phyloP scores from a whole-genome alignment of 2,797 vertebrate genomes.

The Tragelaphus oryx region DNA sequence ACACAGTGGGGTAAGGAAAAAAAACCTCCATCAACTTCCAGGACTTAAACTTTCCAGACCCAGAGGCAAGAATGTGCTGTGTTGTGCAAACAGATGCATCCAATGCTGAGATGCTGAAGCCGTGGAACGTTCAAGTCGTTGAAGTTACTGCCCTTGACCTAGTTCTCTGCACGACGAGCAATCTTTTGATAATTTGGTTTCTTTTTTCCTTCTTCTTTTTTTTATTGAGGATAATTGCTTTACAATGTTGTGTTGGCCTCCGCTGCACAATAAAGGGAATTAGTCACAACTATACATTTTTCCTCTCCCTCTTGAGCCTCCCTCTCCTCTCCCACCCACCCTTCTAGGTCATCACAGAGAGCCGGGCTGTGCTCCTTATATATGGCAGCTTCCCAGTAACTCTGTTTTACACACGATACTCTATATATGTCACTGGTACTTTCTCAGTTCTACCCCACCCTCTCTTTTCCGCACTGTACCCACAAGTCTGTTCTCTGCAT shows the following conservation, averaged over 20 bases:
- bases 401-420: background rate
- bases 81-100: background rate
- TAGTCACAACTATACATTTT: background rate
- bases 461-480: background rate
- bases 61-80: background rate
- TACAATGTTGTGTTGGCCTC: background rate
- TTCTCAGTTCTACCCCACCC: background rate
- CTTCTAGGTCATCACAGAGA: background rate
- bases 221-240: background rate
- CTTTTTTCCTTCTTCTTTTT: background rate
- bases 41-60: background rate
- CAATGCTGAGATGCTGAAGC: background rate
- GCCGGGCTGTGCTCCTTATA: background rate
- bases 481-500: background rate
- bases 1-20: background rate
- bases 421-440: background rate
- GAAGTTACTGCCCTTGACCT: background rate
- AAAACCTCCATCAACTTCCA: background rate
- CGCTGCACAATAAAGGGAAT: background rate
- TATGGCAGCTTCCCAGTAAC: background rate
- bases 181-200: background rate
- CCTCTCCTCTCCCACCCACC: background rate
- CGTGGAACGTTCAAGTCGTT: background rate
- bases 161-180: background rate
- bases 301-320: background rate